Base-by-base conservation (phyloP, 2,797 vertebrate genomes). In the Hybognathus amarus region DNA sequence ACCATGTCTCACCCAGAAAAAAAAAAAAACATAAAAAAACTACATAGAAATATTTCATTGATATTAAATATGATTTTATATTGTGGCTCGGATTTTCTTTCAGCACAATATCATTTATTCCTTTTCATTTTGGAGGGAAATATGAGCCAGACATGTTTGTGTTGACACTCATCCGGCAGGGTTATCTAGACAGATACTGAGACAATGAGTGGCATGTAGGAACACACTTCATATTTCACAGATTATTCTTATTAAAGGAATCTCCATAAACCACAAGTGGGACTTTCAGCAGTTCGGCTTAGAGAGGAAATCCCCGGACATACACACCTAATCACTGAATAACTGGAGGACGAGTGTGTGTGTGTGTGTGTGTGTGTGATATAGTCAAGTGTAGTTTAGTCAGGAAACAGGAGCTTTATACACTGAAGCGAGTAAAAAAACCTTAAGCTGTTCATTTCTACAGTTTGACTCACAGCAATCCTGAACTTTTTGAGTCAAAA, bases 201-300 rank as follows among this genome's bases (percentile, higher is more conserved):
- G 27, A 54, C 71, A 36, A 77, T 30, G 75, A 30, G 75, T 77
- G 71, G 47, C 71, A n/a, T 54, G 71, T 54, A 74, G 59, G 61
- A 50, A 78, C 76, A 66, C 33, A 78, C n/a, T 66, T 47, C 61
- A 66, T 64, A 78, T 50, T 66, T 47, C 50, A 42, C 20, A 54
- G 71, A 11, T 13, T 22, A 74, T 66, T 36, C 61, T 78, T 78
- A 63, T 36, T n/a, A 20, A 78, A 77, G 50, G 61, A 36, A n/a
- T 78, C 61, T 50, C 61, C 27, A 36, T 36, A 50, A 66, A 78
- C 61, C 61, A 66, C 77, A 78, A n/a, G 27, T 50, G 77, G 61
- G 61, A 78, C 61, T 47, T 66, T 78, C 42, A 77, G 59, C 56
- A 45, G 30, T 50, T 20, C 24, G 17, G 30, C 1, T n/a, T 20